Percentiles rank a stretch among this genome's conserved stretches.
Conservation (phyloP, 2,888 invertebrate species). For the Amblyjoppa fuscipennis region DNA sequence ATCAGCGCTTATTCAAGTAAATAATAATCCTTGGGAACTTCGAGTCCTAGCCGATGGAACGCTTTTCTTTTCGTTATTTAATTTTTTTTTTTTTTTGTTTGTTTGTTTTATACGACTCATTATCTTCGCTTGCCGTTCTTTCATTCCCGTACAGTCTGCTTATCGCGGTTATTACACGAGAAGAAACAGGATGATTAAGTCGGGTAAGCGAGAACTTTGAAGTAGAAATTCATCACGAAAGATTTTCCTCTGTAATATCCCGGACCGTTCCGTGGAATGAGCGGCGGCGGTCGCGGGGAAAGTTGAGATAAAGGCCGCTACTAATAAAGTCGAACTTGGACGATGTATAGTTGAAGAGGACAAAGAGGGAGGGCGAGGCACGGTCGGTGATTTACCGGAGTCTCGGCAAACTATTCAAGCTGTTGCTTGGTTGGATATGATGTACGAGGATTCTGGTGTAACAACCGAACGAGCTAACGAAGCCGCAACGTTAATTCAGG, state of each 20-base stretch:
- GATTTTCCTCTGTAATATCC: slow-evolving; percentile 54
- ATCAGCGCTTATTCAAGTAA: slow-evolving; percentile 77
- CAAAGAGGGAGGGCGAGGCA: slow-evolving; percentile 27
- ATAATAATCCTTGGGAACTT: slow-evolving; percentile 25
- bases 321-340: slow-evolving; percentile 62
- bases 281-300: not conserved
- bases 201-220: slow-evolving; percentile 45
- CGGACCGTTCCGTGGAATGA: slow-evolving; percentile 42
- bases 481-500: slow-evolving; percentile 79
- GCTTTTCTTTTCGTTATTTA: not conserved
- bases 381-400: slow-evolving; percentile 57
- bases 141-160: slow-evolving; percentile 70
- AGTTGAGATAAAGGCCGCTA: slow-evolving; percentile 35
- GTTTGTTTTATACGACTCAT: slow-evolving; percentile 19
- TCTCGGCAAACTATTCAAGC: slow-evolving; percentile 75
- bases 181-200: slow-evolving; percentile 71
- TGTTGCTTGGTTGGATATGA: slow-evolving; percentile 78
- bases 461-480: slow-evolving; percentile 73
- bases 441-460: slow-evolving; percentile 76
- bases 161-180: slow-evolving; percentile 78
- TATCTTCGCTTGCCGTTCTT: slow-evolving; percentile 44
- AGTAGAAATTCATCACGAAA: slow-evolving; percentile 60
- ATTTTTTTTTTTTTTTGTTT: not conserved
- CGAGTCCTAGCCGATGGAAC: not conserved
- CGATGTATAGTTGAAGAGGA: slow-evolving; percentile 48